Evolutionary conservation across 2,888 invertebrate species (phyloP), one percentile per base, ranked within the genome.

Genomic region (Papilio protenor): DNA sequence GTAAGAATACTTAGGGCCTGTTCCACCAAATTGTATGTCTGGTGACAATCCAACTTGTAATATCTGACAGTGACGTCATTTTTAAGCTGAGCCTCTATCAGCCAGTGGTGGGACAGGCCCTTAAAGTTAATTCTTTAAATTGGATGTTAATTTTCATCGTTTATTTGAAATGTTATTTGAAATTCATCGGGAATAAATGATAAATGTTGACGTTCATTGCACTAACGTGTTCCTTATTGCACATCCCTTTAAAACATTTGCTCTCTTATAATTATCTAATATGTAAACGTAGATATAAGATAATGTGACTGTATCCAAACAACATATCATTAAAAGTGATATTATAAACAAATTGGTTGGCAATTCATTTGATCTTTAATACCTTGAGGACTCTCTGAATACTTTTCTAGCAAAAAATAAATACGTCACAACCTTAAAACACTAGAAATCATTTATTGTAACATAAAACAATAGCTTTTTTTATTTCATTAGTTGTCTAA

Each of bases 241-340:
- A 72, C 23, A 45, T 21, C 77, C 77, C 73, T 73, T 49, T 12
- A 12, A 21, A 70, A 72, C 82, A 79, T 76, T 77, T 79, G 77
- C 78, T 77, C 77, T 64, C 59, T 33, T 77, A 78, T 40, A 40
- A 40, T 40, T 40, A 78, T 80, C 79, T 78, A 52, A 64, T 66
- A 16, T 66, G 66, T 66, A 66, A 70, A 81, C 79, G 18, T 87
- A 87, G 83, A 81, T 74, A 74, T 88, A 88, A 87, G 85, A 79
- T 81, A 81, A 85, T 91, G 90, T 91, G 90, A 91, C 90, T 89
- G 85, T 87, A 89, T 89, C 87, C 87, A 85, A 84, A 88, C 88
- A 81, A 89, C 91, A 92, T 91, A 92, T 92, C 92, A 89, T 87
- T 89, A 83, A 87, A 87, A 86, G 84, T 90, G 88, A 91, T 89